Percentiles rank a stretch among this genome's conserved stretches.
phyloP scores from a whole-genome alignment of 2,113 vertebrate genomes.

The Atractosteus spatula region DNA sequence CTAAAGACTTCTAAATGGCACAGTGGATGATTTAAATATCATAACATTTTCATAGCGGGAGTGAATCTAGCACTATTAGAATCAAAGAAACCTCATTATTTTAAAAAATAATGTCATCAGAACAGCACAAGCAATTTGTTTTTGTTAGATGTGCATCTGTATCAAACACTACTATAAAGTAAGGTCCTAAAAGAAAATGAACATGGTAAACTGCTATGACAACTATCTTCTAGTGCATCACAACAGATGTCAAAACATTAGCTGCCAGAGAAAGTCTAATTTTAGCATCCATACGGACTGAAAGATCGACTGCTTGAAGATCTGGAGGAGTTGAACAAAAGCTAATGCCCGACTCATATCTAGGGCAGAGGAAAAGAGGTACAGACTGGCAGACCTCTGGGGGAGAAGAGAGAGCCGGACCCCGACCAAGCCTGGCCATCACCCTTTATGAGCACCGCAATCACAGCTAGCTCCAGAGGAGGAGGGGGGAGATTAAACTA shows the following conservation, averaged over 20 bases:
- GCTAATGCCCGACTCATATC: constrained; percentile 14
- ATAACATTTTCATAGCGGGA: too few species aligned
- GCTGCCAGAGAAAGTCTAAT: constrained; percentile 52
- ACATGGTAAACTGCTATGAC: constrained; percentile 36
- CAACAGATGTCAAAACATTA: constrained; percentile 48
- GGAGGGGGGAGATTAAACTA: too few species aligned
- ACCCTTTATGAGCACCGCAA: too few species aligned
- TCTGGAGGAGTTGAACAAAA: constrained; percentile 38
- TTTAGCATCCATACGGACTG: constrained; percentile 49
- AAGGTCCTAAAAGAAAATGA: neutral
- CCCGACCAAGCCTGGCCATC: too few species aligned
- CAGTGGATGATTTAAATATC: too few species aligned
- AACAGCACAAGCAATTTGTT: neutral
- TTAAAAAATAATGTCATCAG: constrained; percentile 1
- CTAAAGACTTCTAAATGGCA: too few species aligned
- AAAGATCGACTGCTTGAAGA: constrained; percentile 58
- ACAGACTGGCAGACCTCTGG: too few species aligned
- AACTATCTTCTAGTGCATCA: constrained; percentile 52
- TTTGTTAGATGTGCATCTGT: neutral
- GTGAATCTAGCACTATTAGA: too few species aligned
- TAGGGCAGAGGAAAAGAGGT: neutral
- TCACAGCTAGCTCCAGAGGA: too few species aligned
- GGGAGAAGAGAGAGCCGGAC: too few species aligned
- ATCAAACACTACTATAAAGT: constrained; percentile 12
- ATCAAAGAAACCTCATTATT: neutral